Evolutionary conservation across 2,113 vertebrate species (phyloP).

Genomic region (Ursus arctos): DNA sequence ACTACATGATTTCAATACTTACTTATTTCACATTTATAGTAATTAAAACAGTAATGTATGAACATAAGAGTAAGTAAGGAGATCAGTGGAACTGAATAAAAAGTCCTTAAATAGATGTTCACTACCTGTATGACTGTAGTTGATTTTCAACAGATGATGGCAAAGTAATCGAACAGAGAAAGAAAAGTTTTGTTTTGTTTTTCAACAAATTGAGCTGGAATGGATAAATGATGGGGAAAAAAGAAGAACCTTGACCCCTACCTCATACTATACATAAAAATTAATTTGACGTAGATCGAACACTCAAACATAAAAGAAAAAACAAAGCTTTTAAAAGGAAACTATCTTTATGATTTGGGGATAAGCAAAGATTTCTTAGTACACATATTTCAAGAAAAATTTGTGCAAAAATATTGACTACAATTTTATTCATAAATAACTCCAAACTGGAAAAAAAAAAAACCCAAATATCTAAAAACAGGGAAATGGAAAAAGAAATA

Average conservation of each 20-base stretch:
- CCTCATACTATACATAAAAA: background rate
- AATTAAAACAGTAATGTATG: background rate
- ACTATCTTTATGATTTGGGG: background rate
- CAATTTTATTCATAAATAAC: background rate
- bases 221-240: background rate
- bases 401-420: background rate
- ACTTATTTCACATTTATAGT: background rate
- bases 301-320: background rate
- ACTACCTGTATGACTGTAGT: background rate
- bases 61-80: background rate
- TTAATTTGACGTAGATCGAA: background rate
- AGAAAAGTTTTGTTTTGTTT: background rate
- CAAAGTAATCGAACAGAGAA: background rate
- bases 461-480: background rate
- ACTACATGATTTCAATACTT: background rate
- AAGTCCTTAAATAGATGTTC: background rate
- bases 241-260: background rate
- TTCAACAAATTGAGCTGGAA: background rate
- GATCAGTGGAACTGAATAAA: background rate
- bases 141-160: background rate
- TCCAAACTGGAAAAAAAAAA: slow-evolving; percentile 8
- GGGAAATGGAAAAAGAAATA: background rate
- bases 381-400: slow-evolving; percentile 14
- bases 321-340: background rate
- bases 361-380: background rate